Percentiles rank a stretch among this genome's conserved stretches.
Conservation (phyloP, 1,140 invertebrate species). For the Carposina sasakii region DNA sequence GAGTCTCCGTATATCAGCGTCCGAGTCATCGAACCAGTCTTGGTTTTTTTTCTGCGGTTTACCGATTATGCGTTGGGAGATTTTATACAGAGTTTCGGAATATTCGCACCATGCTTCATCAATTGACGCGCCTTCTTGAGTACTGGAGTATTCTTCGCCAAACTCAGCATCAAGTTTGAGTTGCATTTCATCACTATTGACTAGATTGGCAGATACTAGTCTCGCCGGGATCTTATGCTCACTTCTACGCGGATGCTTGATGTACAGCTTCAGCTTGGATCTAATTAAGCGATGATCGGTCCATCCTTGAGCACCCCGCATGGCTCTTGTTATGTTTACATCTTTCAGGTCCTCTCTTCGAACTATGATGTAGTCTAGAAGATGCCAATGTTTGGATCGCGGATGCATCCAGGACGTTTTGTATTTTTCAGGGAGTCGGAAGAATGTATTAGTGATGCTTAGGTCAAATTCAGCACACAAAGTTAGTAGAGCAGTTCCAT, state of each 20-base stretch:
- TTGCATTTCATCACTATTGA: too few species aligned
- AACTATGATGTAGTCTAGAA: constrained; percentile 2
- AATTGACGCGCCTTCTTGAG: neutral
- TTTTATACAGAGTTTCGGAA: neutral
- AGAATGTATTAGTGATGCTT: constrained; percentile 5
- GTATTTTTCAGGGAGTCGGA: constrained; percentile 2
- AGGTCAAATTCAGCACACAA: constrained; percentile 18
- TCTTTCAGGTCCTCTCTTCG: neutral
- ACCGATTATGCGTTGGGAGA: neutral
- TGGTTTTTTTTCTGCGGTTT: neutral
- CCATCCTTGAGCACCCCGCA: constrained; percentile 3
- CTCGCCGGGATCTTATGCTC: constrained; percentile 13
- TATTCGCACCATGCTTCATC: neutral
- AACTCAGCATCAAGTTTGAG: too few species aligned
- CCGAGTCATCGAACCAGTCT: constrained; percentile 16
- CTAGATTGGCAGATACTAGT: constrained; percentile 9
- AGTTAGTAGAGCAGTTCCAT: constrained; percentile 15
- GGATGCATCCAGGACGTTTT: constrained; percentile 12
- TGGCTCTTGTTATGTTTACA: neutral
- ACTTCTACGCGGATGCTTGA: constrained; percentile 15
- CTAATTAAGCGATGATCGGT: constrained; percentile 14
- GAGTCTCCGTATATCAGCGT: constrained; percentile 9
- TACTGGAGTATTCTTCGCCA: too few species aligned
- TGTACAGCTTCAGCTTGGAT: constrained; percentile 16
- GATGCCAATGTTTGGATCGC: constrained; percentile 8